Evolutionary conservation across 2,113 vertebrate genomes (phyloP).

Genomic region (Chaetorhynchus papuensis): DNA sequence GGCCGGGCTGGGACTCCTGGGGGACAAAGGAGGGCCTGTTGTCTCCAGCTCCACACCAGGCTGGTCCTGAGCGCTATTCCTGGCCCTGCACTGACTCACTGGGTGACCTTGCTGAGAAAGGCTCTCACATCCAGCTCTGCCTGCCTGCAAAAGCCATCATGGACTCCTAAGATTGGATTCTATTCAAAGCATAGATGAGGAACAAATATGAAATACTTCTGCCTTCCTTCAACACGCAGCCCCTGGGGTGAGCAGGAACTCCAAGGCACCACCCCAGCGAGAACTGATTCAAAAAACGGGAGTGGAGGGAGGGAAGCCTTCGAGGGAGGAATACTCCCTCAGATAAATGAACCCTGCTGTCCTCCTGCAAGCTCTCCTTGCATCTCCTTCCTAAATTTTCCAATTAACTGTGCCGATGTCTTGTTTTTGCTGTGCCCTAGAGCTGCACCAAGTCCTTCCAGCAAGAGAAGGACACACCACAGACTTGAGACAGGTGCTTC

Average conservation of each 20-base stretch:
- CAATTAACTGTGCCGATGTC: background rate
- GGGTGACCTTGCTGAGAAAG: background rate
- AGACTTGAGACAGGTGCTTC: background rate
- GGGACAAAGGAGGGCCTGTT: slow-evolving; percentile 45
- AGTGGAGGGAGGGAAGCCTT: too few relatives aligned
- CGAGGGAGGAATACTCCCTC: too few relatives aligned
- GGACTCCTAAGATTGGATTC: background rate
- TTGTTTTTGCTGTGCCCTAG: background rate
- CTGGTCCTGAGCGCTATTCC: background rate
- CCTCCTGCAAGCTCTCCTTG: background rate
- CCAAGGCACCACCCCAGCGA: too few relatives aligned
- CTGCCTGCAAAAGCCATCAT: background rate
- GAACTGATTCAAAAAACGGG: too few relatives aligned
- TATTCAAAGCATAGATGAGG: background rate
- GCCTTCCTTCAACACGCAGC: background rate
- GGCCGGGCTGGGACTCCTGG: background rate
- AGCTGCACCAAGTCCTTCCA: background rate
- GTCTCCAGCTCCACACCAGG: background rate
- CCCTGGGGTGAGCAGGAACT: background rate
- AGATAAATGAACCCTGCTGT: background rate
- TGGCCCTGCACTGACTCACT: background rate
- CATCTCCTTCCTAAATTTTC: background rate
- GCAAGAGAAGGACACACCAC: background rate
- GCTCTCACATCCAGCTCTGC: background rate
- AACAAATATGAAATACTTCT: background rate